These are phyloP conservation scores for Anableps anableps DNA, from an alignment of 2,797 vertebrate genomes.

Conservation along the genomic window DNA sequence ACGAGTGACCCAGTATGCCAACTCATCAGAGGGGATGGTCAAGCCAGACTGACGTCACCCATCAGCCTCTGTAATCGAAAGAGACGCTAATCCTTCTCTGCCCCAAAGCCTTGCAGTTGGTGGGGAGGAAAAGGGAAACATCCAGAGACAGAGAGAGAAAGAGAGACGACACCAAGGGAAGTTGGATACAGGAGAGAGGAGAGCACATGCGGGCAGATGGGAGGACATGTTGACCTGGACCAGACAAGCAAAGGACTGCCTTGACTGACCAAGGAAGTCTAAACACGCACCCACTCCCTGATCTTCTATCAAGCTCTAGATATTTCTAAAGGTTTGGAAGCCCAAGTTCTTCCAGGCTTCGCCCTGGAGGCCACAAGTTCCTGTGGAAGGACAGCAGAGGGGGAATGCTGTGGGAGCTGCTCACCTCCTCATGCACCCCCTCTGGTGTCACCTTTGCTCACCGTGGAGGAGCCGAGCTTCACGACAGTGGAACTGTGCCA, in stretches of 20 bases:
- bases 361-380: conserved; percentile 77
- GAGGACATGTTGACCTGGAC: conserved; percentile 27
- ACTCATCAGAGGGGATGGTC: conserved; percentile 64
- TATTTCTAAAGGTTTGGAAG: conserved; percentile 31
- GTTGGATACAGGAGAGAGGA: conserved; percentile 44
- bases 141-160: conserved; percentile 62
- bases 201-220: conserved; percentile 19
- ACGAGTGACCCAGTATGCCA: conserved; percentile 50
- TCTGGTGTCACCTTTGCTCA: conserved; percentile 50
- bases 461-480: conserved; percentile 59
- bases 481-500: conserved; percentile 70
- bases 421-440: conserved; percentile 55
- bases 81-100: conserved; percentile 83
- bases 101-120: conserved; percentile 90
- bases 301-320: conserved; percentile 20
- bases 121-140: conserved; percentile 79
- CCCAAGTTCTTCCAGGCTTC: conserved; percentile 43
- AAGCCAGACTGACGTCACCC: conserved; percentile 78
- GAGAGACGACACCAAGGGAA: conserved; percentile 59
- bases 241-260: conserved; percentile 12
- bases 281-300: neutral
- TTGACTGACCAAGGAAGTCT: conserved; percentile 20
- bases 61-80: conserved; percentile 79
- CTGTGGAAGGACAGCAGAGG: conserved; percentile 68
- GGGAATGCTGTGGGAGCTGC: conserved; percentile 72